These are phyloP conservation scores for Chiroxiphia lanceolata DNA, from an alignment of 2,797 vertebrate genomes.

Conservation along the genomic window DNA sequence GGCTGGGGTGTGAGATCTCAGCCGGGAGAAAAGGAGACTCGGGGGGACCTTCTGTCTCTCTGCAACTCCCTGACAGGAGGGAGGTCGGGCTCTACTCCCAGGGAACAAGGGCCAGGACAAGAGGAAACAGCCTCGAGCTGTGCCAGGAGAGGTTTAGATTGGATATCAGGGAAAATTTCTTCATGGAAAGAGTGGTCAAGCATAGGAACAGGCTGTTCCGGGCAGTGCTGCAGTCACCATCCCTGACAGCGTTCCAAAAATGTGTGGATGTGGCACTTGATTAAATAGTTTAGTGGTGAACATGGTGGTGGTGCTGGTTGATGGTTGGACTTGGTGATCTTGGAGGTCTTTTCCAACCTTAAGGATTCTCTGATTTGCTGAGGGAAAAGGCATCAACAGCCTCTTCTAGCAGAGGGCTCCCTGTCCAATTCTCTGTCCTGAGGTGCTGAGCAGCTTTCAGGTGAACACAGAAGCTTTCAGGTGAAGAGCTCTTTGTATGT, in stretches of 20 bases:
- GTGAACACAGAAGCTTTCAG: not conserved
- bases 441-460: not conserved
- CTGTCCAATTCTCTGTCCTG: not conserved
- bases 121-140: not conserved
- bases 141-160: not conserved
- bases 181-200: not conserved
- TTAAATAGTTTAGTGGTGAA: not conserved
- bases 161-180: not conserved
- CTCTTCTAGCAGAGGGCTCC: not conserved
- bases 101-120: not conserved
- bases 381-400: not conserved
- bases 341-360: not conserved
- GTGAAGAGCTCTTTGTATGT: fast-evolving
- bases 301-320: not conserved
- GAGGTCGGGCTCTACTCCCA: not conserved
- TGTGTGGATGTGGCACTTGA: fast-evolving
- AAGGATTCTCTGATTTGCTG: not conserved
- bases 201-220: not conserved
- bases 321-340: not conserved
- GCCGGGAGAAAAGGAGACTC: not conserved
- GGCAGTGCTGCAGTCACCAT: not conserved
- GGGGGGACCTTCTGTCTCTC: not conserved
- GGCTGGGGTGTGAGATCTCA: not conserved
- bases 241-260: not conserved
- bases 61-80: not conserved